These are phyloP conservation scores for Drosophila pseudotalamancana DNA, from an alignment of 2,888 invertebrate genomes.

Conservation along the genomic window DNA sequence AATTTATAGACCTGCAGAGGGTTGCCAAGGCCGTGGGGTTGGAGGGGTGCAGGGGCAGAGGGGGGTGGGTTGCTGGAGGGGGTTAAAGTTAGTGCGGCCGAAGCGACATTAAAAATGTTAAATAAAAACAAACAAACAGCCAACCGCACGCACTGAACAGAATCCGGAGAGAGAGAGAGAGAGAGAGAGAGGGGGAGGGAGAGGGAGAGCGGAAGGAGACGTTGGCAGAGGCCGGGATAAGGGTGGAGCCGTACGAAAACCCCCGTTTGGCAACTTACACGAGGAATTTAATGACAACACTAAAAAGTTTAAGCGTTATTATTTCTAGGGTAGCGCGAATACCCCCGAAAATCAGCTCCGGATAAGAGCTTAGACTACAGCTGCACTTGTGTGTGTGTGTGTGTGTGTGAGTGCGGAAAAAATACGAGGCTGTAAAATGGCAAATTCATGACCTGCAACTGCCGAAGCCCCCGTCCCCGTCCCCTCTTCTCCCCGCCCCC, in stretches of 20 bases:
- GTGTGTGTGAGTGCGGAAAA: slow-evolving; percentile 57
- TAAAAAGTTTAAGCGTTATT: slow-evolving; percentile 85
- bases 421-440: slow-evolving; percentile 84
- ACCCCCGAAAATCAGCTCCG: slow-evolving; percentile 64
- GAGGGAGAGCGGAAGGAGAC: neutral
- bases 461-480: slow-evolving; percentile 33
- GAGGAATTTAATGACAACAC: slow-evolving; percentile 84
- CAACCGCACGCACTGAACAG: slow-evolving; percentile 34
- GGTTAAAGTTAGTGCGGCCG: slow-evolving; percentile 61
- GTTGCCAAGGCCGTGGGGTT: neutral
- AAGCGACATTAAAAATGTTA: slow-evolving; percentile 82
- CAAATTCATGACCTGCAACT: slow-evolving; percentile 84
- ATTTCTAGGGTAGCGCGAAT: slow-evolving; percentile 82
- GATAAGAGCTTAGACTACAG: slow-evolving; percentile 71
- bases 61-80: slow-evolving; percentile 33
- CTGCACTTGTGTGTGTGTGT: slow-evolving; percentile 4
- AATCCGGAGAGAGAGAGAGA: slow-evolving; percentile 1
- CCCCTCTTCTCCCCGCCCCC: neutral
- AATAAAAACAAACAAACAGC: slow-evolving; percentile 73
- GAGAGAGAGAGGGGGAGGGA: neutral
- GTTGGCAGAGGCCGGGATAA: neutral
- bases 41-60: neutral
- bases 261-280: slow-evolving; percentile 79
- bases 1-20: slow-evolving; percentile 84
- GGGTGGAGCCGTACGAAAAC: neutral